These are phyloP conservation scores for Psilanteris sp. DNA, from an alignment of 1,140 invertebrate species.

Conservation along the genomic window DNA sequence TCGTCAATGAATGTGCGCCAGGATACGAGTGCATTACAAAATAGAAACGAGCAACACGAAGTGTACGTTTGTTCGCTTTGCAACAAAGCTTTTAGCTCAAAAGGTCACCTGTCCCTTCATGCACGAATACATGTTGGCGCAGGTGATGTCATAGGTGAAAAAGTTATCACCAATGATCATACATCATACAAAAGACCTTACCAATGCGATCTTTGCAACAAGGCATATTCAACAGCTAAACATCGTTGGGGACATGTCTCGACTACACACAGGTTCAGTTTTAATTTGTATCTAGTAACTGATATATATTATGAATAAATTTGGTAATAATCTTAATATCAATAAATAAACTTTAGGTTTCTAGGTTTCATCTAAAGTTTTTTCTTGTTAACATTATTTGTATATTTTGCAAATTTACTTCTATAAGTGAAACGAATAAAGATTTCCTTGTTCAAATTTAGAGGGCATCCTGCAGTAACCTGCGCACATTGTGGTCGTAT, in stretches of 20 bases:
- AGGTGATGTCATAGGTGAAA: slow-evolving; percentile 77
- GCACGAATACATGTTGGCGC: slow-evolving; percentile 79
- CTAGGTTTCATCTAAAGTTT: too few species aligned
- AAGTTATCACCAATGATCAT: slow-evolving; percentile 78
- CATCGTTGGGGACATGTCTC: slow-evolving; percentile 81
- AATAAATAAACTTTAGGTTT: too few species aligned
- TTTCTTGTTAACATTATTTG: too few species aligned
- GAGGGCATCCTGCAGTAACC: slow-evolving; percentile 79
- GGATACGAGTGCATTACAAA: slow-evolving; percentile 66
- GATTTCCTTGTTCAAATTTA: slow-evolving; percentile 19
- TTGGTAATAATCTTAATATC: too few species aligned
- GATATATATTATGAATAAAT: too few species aligned
- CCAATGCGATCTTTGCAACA: slow-evolving; percentile 80
- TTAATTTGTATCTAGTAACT: too few species aligned
- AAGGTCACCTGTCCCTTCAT: slow-evolving; percentile 79
- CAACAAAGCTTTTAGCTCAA: slow-evolving; percentile 80
- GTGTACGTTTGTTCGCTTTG: slow-evolving; percentile 80
- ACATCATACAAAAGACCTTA: slow-evolving; percentile 79
- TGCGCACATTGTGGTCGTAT: slow-evolving; percentile 78
- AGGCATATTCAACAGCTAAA: slow-evolving; percentile 80
- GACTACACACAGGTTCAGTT: slow-evolving; percentile 76
- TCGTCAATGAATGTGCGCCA: slow-evolving; percentile 34
- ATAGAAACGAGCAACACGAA: slow-evolving; percentile 77
- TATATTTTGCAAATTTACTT: too few species aligned
- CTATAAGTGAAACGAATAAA: too few species aligned